Conservation (phyloP, 2,797 vertebrate species). For the Danionella dracula region DNA sequence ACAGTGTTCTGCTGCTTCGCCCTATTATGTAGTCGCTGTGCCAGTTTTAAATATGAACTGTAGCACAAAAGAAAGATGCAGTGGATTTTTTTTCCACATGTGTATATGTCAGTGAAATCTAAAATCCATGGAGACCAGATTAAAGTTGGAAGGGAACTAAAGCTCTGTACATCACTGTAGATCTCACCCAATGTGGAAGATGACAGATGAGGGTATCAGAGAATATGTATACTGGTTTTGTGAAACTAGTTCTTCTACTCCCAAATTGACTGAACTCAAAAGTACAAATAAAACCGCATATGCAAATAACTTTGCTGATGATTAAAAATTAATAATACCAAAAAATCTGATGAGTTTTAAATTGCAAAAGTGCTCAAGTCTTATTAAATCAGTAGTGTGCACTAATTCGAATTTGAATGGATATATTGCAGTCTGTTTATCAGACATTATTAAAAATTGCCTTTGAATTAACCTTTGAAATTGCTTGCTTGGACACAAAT, state of each 20-base stretch:
- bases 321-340: no score
- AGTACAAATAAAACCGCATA: no score
- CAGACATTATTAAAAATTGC: constrained; percentile 5
- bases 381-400: neutral
- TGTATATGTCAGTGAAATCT: constrained; percentile 26
- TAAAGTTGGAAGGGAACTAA: constrained; percentile 35
- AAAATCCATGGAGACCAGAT: constrained; percentile 38
- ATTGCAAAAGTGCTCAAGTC: no score
- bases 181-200: constrained; percentile 18
- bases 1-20: neutral
- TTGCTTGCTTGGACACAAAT: neutral
- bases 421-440: neutral
- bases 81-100: constrained; percentile 29
- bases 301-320: no score
- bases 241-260: neutral
- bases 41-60: neutral
- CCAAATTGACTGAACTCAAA: neutral
- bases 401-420: neutral
- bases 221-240: constrained; percentile 22
- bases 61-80: constrained; percentile 6
- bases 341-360: neutral
- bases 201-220: constrained; percentile 16
- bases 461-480: constrained; percentile 1
- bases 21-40: constrained; percentile 12
- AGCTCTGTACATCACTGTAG: constrained; percentile 22